Evolutionary conservation across 2,113 vertebrate genomes (phyloP).

Genomic region (Rhinichthys klamathensis): DNA sequence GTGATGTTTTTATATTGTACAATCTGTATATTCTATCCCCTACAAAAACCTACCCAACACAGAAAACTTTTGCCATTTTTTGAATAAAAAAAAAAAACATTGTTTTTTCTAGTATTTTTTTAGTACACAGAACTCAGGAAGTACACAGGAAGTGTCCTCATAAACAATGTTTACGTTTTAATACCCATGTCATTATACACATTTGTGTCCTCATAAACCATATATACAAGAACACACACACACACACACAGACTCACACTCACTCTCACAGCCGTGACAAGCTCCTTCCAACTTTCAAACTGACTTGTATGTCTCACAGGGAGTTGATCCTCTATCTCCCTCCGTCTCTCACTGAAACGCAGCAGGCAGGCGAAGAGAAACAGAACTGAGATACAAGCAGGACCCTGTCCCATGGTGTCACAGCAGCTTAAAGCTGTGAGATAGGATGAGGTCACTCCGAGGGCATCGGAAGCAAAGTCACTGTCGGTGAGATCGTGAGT

Average conservation of each 20-base stretch:
- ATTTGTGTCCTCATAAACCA: no score
- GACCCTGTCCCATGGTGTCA: slow-evolving; percentile 29
- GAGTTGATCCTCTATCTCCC: neutral
- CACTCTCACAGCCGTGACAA: neutral
- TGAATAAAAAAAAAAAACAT: no score
- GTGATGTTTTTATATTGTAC: no score
- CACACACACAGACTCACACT: neutral
- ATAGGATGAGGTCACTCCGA: slow-evolving; percentile 41
- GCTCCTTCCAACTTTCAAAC: slow-evolving; percentile 18
- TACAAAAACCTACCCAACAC: no score
- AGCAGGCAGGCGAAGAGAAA: slow-evolving; percentile 25
- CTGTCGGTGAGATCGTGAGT: neutral
- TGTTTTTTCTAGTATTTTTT: no score
- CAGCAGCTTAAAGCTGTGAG: slow-evolving; percentile 28
- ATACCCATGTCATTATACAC: no score
- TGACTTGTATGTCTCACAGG: slow-evolving; percentile 13
- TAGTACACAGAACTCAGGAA: no score
- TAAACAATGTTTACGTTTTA: no score
- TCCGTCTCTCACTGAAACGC: slow-evolving; percentile 43
- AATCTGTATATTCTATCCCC: no score
- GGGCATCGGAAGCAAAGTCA: slow-evolving; percentile 28
- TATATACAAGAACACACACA: neutral
- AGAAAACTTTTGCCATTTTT: no score
- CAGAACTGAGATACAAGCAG: slow-evolving; percentile 22
- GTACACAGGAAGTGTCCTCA: no score